phyloP scores from a whole-genome alignment of 2,113 vertebrate species.

The Proteles cristata region DNA sequence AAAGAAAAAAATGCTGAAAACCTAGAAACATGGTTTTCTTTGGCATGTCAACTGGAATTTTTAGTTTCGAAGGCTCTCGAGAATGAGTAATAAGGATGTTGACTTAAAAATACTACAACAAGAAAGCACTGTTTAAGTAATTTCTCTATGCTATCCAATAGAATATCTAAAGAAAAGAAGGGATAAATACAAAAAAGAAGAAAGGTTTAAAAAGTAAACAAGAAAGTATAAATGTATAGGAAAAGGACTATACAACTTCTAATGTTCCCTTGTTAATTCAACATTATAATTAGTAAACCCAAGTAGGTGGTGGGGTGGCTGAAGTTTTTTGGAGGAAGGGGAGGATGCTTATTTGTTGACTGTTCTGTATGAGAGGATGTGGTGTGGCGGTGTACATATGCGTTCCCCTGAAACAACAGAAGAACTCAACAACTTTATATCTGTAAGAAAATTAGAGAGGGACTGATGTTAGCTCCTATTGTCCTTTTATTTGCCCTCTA shows the following conservation, averaged over 20 bases:
- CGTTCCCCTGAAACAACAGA: neutral
- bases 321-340: neutral
- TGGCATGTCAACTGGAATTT: neutral
- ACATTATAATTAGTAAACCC: neutral
- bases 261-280: neutral
- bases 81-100: neutral
- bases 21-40: neutral
- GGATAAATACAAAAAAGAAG: neutral
- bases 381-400: neutral
- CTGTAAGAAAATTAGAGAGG: neutral
- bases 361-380: neutral
- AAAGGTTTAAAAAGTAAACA: neutral
- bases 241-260: neutral
- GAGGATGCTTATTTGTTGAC: neutral
- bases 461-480: neutral
- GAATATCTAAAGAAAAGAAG: neutral
- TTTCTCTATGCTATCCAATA: neutral
- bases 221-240: neutral
- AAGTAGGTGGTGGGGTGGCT: neutral
- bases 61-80: neutral
- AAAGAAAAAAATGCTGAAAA: conserved; percentile 22
- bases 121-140: neutral
- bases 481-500: neutral
- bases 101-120: conserved; percentile 17
- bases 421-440: neutral